Base-by-base conservation (phyloP, 1,140 invertebrate species). In the Philopotamus ludificatus region DNA sequence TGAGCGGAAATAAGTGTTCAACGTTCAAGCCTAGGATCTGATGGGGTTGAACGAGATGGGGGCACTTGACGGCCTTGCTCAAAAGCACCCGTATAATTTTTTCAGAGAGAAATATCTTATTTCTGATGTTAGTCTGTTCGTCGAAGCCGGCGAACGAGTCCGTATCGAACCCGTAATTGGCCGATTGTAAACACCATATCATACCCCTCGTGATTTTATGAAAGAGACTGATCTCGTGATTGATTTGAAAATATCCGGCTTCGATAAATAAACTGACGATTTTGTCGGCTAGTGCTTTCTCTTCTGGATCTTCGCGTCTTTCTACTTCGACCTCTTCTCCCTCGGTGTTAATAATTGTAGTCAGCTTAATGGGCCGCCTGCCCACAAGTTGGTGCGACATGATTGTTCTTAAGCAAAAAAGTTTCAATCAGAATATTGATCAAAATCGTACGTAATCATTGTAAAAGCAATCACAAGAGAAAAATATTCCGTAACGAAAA, bases 1-100 rank as follows among this genome's bases (percentile, higher is more conserved):
- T 64, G 8, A 70, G 54, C 21, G 64, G 61, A 39, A 70, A 54
- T 20, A 70, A 41, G 23, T 70, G 60, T n/a, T 70, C 55, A 2
- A 70, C 68, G 57, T 70, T 64, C 26, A 70, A 54, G 1, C 68
- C 68, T 49, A 66, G 54, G 12, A 70, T 66, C 47, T 70, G 68
- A 64, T 70, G 68, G 1, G 68, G 68, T 39, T 70, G 68, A 42
- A 66, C 16, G 9, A 61, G 50, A 16, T 62, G n/a, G 1, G 68
- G 68, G 28, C 68, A 70, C 45, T 65, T 66, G 18, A 66, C 65
- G 16, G 54, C 54, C 20, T 65, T 51, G 21, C 60, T 49, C 10
- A 70, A 53, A 21, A 70, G 59, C 21, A 65, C 60, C 20, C 49
- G 53, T 10, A 70, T 70, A 23, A 70, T 70, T 26, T 55, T 64